Evolutionary conservation across 1,140 invertebrate genomes (phyloP), one percentile per base, ranked within the genome.

Genomic region (Aphaenogaster ashmeadi): DNA sequence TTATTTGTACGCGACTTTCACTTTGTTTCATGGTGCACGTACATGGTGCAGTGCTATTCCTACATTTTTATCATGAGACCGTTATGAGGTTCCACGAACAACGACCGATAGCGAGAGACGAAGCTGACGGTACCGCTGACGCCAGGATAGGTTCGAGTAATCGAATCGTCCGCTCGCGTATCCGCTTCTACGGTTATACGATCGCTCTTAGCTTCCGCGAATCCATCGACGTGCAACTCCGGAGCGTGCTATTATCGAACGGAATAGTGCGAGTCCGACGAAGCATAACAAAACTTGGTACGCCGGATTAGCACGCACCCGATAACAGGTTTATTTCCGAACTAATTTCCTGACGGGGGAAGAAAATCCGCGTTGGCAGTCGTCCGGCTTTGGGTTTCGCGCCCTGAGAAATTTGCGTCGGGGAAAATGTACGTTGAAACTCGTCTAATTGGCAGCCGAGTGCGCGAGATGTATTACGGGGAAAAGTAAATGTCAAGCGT

Each of bases 131-230:
- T 74, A 56, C 36, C n/a, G 81, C 74, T 86, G 87, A 90, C 87
- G 67, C 87, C 77, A 67, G 86, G 75, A 87, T 88, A 91, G 7
- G 50, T 66, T 72, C 21, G 38, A 83, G 56, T 81, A 89, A 77
- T 90, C 88, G 62, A 90, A 83, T 89, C 74, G 83, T 87, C 15
- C 54, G 47, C 62, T 69, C 60, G 64, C 38, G 18, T 44, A 78
- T 77, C 33, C 80, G 47, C 64, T 81, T 72, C 50, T 60, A 87
- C 50, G 77, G 52, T 92, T 89, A 84, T 83, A 91, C 86, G 74
- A 91, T 87, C 78, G 36, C 38, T 54, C 58, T 86, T 52, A 88
- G 50, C 50, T 91, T 90, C 90, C 81, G 27, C 47, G 83, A 90
- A 91, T 64, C 7, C 71, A 66, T 89, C 64, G 54, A 54, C 13